Evolutionary conservation across 2,888 invertebrate genomes (phyloP).

Genomic region (Hyposoter dolosus): DNA sequence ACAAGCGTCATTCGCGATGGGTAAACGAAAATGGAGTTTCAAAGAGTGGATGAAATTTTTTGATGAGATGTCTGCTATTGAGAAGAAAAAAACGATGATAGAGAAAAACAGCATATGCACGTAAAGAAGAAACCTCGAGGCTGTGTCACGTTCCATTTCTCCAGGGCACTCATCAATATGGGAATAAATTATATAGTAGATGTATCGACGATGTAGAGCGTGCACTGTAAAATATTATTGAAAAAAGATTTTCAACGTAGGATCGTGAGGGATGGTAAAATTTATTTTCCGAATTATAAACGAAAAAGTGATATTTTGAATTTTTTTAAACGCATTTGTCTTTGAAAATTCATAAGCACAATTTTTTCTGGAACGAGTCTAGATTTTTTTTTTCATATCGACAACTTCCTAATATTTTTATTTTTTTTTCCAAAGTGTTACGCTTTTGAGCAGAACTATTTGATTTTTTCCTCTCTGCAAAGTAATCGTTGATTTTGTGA

Average conservation of each 20-base stretch:
- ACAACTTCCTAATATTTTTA: background rate
- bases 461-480: background rate
- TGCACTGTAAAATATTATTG: background rate
- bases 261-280: background rate
- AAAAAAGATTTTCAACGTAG: slow-evolving; percentile 1
- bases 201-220: background rate
- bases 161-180: slow-evolving; percentile 22
- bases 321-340: background rate
- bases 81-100: slow-evolving; percentile 15
- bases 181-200: slow-evolving; percentile 20
- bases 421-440: background rate
- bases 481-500: background rate
- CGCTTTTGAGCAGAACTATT: too few relatives aligned
- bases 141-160: slow-evolving; percentile 52
- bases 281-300: background rate
- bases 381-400: too few relatives aligned
- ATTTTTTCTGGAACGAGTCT: background rate
- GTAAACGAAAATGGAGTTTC: slow-evolving; percentile 57
- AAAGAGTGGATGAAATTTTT: slow-evolving; percentile 62
- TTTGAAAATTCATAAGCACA: background rate
- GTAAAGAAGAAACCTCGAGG: slow-evolving; percentile 35
- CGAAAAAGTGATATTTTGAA: background rate
- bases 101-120: slow-evolving; percentile 19
- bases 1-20: slow-evolving; percentile 36
- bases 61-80: slow-evolving; percentile 50